Evolutionary conservation across 1,140 invertebrate genomes (phyloP), one percentile per base, ranked within the genome.

Genomic region (Lordiphosa collinella): DNA sequence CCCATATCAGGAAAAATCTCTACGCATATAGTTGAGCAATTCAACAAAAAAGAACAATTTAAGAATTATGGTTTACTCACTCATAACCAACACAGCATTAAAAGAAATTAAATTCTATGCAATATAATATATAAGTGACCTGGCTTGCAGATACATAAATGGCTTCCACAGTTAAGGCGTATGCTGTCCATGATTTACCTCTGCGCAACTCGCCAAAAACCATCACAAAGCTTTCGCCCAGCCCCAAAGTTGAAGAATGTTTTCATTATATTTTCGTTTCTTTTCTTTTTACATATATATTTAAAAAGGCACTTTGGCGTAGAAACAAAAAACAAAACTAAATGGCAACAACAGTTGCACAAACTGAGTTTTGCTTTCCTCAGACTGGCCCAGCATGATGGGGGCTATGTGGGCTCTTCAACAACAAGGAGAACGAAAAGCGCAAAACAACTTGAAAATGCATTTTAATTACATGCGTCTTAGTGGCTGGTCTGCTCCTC

Each of bases 391-490:
- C 34, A 35, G n/a, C 16, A 25, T 9, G n/a, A 14, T 12, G 25
- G 4, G 7, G 22, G 18, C 4, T 4, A 0, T 25, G 14, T 41
- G 32, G 43, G 29, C 56, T 54, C 40, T 72, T 71, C 7, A 55
- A 40, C 50, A 57, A 32, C 12, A n/a, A 49, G 50, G 29, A 64
- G 59, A 16, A 35, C 25, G 35, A 70, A 57, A 50, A 75, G 56
- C 50, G 50, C 49, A 58, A 44, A 79, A 61, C 40, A 69, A 79
- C 69, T 79, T 79, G 47, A 70, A 73, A 74, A 80, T 73, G 63
- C 60, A 80, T 79, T 79, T 79, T 79, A 79, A 79, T 79, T 80
- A 70, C 75, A 70, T 62, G 60, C 69, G 60, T 80, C 60, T 70
- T 57, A 58, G 53, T 66, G 43, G 64, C 53, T 11, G 14, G 6